Conservation (phyloP, 2,797 vertebrate genomes). For the Rhynchotus rufescens region DNA sequence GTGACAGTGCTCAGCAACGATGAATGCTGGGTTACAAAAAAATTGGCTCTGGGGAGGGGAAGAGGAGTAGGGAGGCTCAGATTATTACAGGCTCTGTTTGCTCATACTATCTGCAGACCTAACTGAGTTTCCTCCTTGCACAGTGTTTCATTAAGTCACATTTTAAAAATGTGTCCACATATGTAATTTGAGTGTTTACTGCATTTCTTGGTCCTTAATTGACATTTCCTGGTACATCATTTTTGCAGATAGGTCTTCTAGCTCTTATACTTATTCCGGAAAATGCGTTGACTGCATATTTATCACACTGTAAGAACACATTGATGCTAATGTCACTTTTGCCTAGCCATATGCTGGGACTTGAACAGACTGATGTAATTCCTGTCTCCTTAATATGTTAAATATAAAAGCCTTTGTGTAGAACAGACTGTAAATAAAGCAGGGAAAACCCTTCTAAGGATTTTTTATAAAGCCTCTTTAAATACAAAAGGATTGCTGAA, state of each 20-base stretch:
- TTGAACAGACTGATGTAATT: not conserved
- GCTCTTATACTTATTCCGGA: not conserved
- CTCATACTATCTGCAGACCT: not conserved
- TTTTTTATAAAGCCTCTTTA: not conserved
- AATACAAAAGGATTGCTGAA: not conserved
- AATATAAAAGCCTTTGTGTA: not conserved
- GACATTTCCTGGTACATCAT: not conserved
- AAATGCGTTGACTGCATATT: not conserved
- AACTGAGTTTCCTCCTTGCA: not conserved
- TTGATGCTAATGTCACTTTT: not conserved
- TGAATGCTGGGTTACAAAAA: constrained; percentile 23
- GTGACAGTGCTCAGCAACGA: constrained; percentile 2
- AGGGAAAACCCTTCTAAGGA: not conserved
- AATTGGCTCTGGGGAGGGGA: not conserved
- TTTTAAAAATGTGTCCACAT: not conserved
- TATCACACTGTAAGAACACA: not conserved
- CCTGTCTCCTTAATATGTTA: not conserved
- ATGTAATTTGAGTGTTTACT: not conserved
- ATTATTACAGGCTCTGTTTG: not conserved
- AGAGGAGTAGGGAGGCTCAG: not conserved
- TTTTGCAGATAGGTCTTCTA: not conserved
- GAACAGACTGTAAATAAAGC: not conserved
- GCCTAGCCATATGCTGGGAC: not conserved
- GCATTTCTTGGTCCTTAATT: not conserved
- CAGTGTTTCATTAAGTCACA: not conserved